phyloP scores from a whole-genome alignment of 2,888 invertebrate genomes.

The Pyrochroa serraticornis region DNA sequence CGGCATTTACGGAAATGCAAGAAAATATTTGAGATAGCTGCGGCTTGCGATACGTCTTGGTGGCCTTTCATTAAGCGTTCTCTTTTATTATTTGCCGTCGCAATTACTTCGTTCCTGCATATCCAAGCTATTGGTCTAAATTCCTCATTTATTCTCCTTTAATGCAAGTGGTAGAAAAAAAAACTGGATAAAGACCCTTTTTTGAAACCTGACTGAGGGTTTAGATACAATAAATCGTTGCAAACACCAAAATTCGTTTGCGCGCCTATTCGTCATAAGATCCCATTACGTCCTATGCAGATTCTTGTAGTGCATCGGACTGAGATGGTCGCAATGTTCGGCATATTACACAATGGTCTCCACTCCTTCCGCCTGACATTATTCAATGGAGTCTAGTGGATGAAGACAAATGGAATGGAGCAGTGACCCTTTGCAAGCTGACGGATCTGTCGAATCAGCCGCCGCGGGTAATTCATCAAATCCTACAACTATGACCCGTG shows the following conservation, averaged over 20 bases:
- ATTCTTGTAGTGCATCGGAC: constrained; percentile 2
- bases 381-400: constrained; percentile 37
- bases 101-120: too few species aligned
- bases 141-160: too few species aligned
- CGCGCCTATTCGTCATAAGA: constrained; percentile 1
- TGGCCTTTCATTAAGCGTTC: too few species aligned
- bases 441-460: constrained; percentile 41
- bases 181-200: background rate
- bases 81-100: too few species aligned
- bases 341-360: constrained; percentile 29
- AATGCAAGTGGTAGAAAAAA: too few species aligned
- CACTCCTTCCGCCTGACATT: constrained; percentile 37
- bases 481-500: constrained; percentile 15
- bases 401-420: constrained; percentile 45
- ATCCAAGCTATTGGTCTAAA: too few species aligned
- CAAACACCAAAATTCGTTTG: background rate
- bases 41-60: background rate
- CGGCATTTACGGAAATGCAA: constrained; percentile 2
- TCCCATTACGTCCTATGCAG: background rate
- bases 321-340: constrained; percentile 17
- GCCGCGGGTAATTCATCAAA: constrained; percentile 40
- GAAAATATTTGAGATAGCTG: constrained; percentile 3
- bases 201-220: background rate
- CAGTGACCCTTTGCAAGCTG: constrained; percentile 41
- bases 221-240: background rate